Evolutionary conservation across 2,113 vertebrate genomes (phyloP), one percentile per base, ranked within the genome.

Genomic region (Strigops habroptila): DNA sequence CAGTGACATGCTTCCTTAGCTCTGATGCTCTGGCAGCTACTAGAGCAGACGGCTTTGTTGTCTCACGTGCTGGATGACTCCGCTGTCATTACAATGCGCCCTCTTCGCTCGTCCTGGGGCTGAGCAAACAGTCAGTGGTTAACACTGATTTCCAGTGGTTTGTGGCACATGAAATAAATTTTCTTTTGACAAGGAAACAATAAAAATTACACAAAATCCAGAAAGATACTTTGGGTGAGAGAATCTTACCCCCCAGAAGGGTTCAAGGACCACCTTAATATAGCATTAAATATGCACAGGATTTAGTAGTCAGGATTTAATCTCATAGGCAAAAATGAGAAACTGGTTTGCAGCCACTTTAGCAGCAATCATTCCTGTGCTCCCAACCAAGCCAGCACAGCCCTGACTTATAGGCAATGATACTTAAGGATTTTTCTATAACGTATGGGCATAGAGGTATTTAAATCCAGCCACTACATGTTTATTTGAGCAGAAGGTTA

Each of bases 31-130:
- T 57, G 53, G 49, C 28, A 55, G 64, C 48, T 79, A 31, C 37
- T 33, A 46, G 35, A 33, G 39, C 28, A 30, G 28, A 35, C 0
- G 0, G 18, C 53, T 31, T 24, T 18, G 6, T 9, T 73, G 46
- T 80, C 30, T 60, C 24, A 18, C 1, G 27, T 25, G 33, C 65
- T 59, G 71, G 63, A 3, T 53, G 64, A n/a, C 16, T 19, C 43
- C 10, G 3, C 21, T 18, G 35, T 8, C 18, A 23, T n/a, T 69
- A 31, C 1, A 1, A 3, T 1, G 21, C 57, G 23, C 30, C 22
- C 53, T 69, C 27, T 30, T 62, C 9, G 0, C 9, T 35, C 31
- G 30, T 64, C 25, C 35, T 37, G 19, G 43, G 63, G 41, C 75
- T 69, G 19, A 67, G 53, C 37, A 86, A 46, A 82, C 22, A 62